Conservation (phyloP, 2,113 vertebrate genomes). For the Acanthisitta chloris region DNA sequence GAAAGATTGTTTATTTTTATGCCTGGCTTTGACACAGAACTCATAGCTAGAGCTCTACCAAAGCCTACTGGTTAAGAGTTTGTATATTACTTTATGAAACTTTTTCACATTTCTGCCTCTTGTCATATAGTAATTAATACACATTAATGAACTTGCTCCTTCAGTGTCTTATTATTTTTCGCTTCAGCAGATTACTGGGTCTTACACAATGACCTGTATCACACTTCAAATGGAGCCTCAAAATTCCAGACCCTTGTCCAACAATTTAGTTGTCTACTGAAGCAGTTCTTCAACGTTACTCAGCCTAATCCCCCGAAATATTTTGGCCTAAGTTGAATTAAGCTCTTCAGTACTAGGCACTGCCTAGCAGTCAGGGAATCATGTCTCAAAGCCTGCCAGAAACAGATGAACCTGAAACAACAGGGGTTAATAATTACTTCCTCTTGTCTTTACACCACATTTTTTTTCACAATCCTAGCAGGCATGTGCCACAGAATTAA, state of each 20-base stretch:
- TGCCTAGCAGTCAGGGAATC: neutral
- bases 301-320: slow-evolving; percentile 20
- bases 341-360: neutral
- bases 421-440: neutral
- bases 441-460: neutral
- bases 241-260: neutral
- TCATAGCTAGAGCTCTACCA: neutral
- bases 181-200: neutral
- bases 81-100: neutral
- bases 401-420: neutral
- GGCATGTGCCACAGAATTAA: neutral
- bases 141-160: neutral
- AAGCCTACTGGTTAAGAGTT: neutral
- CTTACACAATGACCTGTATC: neutral
- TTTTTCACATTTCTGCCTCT: neutral
- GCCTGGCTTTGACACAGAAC: neutral
- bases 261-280: neutral
- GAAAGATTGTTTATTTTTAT: neutral
- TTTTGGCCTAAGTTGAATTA: neutral
- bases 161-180: neutral
- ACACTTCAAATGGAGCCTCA: neutral
- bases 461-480: neutral
- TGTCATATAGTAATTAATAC: neutral
- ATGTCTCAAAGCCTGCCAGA: neutral
- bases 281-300: neutral